Percentiles rank a stretch among this genome's conserved stretches.
These are phyloP conservation scores for Atta cephalotes DNA, from an alignment of 1,140 invertebrate genomes.

Conservation along the genomic window DNA sequence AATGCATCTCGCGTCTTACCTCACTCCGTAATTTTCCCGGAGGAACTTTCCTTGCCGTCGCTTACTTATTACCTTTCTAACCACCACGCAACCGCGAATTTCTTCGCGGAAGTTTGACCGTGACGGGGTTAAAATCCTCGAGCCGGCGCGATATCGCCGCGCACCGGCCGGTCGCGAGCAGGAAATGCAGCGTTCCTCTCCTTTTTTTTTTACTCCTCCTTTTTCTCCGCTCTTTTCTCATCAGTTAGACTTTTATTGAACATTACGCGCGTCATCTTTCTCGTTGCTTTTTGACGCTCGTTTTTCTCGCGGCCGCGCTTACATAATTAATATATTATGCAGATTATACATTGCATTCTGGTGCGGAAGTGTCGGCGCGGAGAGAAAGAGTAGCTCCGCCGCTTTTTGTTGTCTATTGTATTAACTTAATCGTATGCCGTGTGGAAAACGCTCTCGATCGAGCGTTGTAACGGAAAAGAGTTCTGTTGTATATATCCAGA, in stretches of 20 bases:
- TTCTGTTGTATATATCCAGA: background rate
- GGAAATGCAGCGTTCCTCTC: background rate
- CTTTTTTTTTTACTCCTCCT: background rate
- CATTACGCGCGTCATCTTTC: conserved; percentile 37
- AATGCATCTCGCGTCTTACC: conserved; percentile 79
- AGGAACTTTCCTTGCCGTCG: conserved; percentile 74
- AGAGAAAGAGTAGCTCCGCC: background rate
- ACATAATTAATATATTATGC: conserved; percentile 54
- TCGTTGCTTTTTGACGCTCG: background rate
- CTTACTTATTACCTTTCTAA: conserved; percentile 76
- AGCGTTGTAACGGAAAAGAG: background rate
- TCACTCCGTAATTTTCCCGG: conserved; percentile 72
- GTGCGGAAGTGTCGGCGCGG: conserved; percentile 21
- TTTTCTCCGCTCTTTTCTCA: background rate
- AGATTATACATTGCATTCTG: conserved; percentile 21
- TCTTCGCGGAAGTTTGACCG: conserved; percentile 78
- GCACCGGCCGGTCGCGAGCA: too few relatives aligned
- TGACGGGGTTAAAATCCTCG: conserved; percentile 69
- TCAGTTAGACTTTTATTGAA: conserved; percentile 2
- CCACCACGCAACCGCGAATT: conserved; percentile 70
- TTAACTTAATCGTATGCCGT: conserved; percentile 1
- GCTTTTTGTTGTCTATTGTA: conserved; percentile 27
- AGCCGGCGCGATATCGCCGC: conserved; percentile 20
- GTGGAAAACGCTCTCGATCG: background rate
- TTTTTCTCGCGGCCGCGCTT: background rate